A percentile compares a stretch with the other conserved stretches of the same genome.
Evolutionary conservation across 2,113 vertebrate genomes (phyloP).

Genomic region (Empidonax traillii): DNA sequence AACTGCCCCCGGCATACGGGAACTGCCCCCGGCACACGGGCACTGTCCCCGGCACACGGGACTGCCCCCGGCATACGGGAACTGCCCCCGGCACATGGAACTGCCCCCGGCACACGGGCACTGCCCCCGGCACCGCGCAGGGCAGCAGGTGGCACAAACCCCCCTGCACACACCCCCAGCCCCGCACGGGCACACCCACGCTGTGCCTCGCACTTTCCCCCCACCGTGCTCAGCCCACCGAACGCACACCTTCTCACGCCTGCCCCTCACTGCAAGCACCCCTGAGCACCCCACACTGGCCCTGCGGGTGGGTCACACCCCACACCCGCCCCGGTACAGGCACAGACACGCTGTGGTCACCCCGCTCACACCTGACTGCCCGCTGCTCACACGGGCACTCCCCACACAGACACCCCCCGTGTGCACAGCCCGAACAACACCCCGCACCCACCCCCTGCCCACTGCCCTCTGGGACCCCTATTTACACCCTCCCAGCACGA

Average conservation of each 20-base stretch:
- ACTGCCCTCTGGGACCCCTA: background rate
- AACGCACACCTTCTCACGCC: rapidly evolving
- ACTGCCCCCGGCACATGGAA: too few species aligned
- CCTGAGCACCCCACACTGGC: background rate
- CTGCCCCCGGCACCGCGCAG: background rate
- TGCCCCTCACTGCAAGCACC: background rate
- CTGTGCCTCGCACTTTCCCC: rapidly evolving
- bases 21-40: too few species aligned
- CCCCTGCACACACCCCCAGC: background rate
- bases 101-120: too few species aligned
- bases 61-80: too few species aligned
- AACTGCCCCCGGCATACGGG: too few species aligned
- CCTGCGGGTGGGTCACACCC: rapidly evolving
- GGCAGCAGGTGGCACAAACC: rapidly evolving
- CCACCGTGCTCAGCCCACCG: rapidly evolving
- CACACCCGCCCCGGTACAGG: rapidly evolving
- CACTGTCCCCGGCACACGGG: background rate
- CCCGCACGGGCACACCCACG: rapidly evolving
- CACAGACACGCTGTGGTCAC: rapidly evolving
- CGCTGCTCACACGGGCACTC: rapidly evolving
- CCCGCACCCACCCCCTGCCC: rapidly evolving
- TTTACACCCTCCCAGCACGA: background rate
- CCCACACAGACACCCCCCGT: background rate
- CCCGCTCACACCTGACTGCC: rapidly evolving
- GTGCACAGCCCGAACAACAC: background rate